Percentiles rank a stretch among this genome's conserved stretches.
phyloP scores from a whole-genome alignment of 2,113 vertebrate species.

The Uria aalge region DNA sequence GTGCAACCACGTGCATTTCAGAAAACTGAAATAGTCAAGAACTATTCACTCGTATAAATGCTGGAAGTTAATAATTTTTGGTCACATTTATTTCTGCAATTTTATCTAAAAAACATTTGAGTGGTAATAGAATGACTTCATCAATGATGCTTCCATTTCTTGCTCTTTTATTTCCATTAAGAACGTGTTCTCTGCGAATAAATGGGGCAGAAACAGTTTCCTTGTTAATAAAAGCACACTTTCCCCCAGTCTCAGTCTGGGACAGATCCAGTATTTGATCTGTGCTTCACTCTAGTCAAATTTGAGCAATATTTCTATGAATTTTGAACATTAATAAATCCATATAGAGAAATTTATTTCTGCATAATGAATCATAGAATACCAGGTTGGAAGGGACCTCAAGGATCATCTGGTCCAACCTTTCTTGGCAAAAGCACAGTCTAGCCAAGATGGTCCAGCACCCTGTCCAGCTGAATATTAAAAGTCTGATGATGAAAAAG shows the following conservation, averaged over 20 bases:
- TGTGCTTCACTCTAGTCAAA: not conserved
- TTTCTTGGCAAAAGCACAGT: not conserved
- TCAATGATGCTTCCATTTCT: not conserved
- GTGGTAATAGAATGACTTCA: not conserved
- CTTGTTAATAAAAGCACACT: not conserved
- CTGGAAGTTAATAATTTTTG: not conserved
- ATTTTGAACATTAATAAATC: not conserved
- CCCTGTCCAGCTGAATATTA: not conserved
- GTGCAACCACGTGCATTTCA: rapidly evolving
- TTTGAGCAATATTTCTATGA: not conserved
- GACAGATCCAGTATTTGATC: not conserved
- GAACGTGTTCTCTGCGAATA: not conserved
- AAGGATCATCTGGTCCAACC: not conserved
- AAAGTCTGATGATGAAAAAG: not conserved
- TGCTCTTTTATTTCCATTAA: not conserved
- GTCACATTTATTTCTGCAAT: not conserved
- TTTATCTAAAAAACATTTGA: not conserved
- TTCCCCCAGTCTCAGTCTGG: not conserved
- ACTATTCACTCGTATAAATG: not conserved
- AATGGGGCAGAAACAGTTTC: not conserved
- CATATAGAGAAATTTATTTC: not conserved
- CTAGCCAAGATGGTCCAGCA: not conserved
- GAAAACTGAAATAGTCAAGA: not conserved
- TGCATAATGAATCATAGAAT: not conserved
- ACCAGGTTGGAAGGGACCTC: not conserved